Evolutionary conservation across 2,797 vertebrate genomes (phyloP), one percentile per base, ranked within the genome.

Genomic region (Ptychobarbus kaznakovi): DNA sequence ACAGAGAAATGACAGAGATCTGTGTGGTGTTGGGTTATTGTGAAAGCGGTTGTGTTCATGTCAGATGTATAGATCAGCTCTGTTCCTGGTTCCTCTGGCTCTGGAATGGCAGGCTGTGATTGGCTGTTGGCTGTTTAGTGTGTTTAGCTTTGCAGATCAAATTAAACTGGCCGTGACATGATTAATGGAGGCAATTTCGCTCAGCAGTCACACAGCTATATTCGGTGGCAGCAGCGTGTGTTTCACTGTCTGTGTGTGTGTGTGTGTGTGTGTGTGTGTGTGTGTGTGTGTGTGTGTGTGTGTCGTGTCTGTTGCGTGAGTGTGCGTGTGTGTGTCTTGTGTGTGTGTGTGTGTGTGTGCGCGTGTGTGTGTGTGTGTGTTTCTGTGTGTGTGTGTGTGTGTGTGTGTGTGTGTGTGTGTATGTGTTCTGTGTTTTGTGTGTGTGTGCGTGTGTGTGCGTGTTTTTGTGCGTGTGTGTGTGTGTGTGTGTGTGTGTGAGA

Each of bases 141-240:
- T 90, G 87, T 92, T 93, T 94, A 86, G 87, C 90, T 90, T 93
- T 89, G 90, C 88, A 91, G 91, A 94, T 93, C 92, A 93, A 94
- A 95, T 93, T 83, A 93, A 94, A 94, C 92, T 91, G 93, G 90
- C 91, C 86, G 86, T 89, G 91, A 65, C 76, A 87, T 95, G 93
- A 95, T 95, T 95, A 94, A 95, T 93, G 90, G 91, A 89, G 89
- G 88, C 88, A 93, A 94, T 95, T 93, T 93, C 90, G 89, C 68
- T 75, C 87, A 92, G 90, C 88, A 89, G 88, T 90, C 82, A 85
- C 84, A 84, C 86, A 44, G 89, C 88, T 88, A 89, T 91, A 90
- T 94, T 93, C 91, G 86, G 88, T 90, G 89, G 90, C 89, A 89
- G 87, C 73, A 82, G 83, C 49, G 42, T 73, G 72, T 74, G 46